Evolutionary conservation across 1,140 invertebrate species (phyloP), one percentile per base, ranked within the genome.

Genomic region (Odontomachus brunneus): DNA sequence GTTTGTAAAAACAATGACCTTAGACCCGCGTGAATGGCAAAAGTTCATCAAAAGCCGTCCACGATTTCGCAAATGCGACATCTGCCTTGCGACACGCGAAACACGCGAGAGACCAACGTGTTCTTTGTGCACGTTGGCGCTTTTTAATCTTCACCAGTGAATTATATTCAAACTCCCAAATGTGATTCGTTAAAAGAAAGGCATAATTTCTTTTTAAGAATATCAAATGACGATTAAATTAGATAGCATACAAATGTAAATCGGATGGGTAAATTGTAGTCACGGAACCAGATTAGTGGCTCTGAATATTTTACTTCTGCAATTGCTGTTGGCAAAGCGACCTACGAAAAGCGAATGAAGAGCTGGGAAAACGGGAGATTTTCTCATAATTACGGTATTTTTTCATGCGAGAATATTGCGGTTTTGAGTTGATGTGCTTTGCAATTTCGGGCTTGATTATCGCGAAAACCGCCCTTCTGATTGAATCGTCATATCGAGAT

Each of bases 231-330:
- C 14, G 44, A 38, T 67, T 53, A 66, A 67, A 67, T 76, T 76
- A 53, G 62, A 38, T 63, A 15, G 24, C 24, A 7, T 24, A 53
- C 19, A 38, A 38, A 51, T 17, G 63, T 55, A 44, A 11, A 44
- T 38, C 17, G 24, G 57, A 0, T 29, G 5, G 22, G 44, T 78
- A 78, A 78, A 57, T 22, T 29, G 33, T 29, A 53, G 2, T 76
- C 62, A n/a, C 26, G 15, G 26, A 78, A 57, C 29, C 38, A 29
- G 19, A 11, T 76, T 76, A 33, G 33, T 59, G 33, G 15, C 15
- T 78, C 9, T 69, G 65, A 71, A 80, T 80, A 80, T 80, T 71
- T 80, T 71, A 80, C 59, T 69, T 69, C 33, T 57, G 14, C 75
- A 80, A 71, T 59, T 69, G 22, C 75, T 44, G 51, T 29, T 22